phyloP scores from a whole-genome alignment of 2,113 vertebrate genomes.

The Clarias macrocephalus region DNA sequence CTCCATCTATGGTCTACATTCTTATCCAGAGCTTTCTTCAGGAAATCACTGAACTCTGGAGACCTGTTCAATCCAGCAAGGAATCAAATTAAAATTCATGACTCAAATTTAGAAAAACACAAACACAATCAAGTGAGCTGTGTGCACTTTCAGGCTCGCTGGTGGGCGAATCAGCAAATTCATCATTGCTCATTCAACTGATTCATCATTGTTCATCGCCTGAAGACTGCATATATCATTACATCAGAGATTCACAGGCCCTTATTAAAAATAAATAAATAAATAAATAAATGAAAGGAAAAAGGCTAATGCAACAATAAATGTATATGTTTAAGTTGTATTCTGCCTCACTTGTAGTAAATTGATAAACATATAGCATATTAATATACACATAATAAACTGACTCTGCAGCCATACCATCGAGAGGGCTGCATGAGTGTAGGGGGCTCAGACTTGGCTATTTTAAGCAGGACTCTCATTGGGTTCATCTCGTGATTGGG shows the following conservation, averaged over 20 bases:
- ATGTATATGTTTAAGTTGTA: not conserved
- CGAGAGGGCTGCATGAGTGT: constrained; percentile 90
- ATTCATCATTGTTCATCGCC: constrained; percentile 43
- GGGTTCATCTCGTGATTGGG: constrained; percentile 98
- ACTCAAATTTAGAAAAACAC: not conserved
- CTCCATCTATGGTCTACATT: constrained; percentile 93
- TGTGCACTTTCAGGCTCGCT: constrained; percentile 11
- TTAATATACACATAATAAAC: constrained; percentile 33
- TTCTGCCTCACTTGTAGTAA: not conserved
- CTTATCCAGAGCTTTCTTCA: constrained; percentile 93
- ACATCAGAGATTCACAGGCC: not conserved
- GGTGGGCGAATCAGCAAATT: constrained; percentile 29
- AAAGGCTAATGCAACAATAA: not conserved
- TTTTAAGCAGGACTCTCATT: constrained; percentile 97
- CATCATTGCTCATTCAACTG: constrained; percentile 37
- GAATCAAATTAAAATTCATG: constrained; percentile 23
- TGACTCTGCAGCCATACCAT: constrained; percentile 76
- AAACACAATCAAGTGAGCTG: not conserved
- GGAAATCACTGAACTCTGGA: constrained; percentile 91
- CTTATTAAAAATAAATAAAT: constrained; percentile 3
- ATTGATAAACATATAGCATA: not conserved
- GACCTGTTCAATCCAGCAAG: constrained; percentile 77
- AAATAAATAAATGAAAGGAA: not conserved
- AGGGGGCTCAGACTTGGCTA: constrained; percentile 94
- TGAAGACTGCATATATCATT: constrained; percentile 7